Evolutionary conservation across 2,888 invertebrate genomes (phyloP), one percentile per base, ranked within the genome.

Genomic region (Synanthedon formicaeformis): DNA sequence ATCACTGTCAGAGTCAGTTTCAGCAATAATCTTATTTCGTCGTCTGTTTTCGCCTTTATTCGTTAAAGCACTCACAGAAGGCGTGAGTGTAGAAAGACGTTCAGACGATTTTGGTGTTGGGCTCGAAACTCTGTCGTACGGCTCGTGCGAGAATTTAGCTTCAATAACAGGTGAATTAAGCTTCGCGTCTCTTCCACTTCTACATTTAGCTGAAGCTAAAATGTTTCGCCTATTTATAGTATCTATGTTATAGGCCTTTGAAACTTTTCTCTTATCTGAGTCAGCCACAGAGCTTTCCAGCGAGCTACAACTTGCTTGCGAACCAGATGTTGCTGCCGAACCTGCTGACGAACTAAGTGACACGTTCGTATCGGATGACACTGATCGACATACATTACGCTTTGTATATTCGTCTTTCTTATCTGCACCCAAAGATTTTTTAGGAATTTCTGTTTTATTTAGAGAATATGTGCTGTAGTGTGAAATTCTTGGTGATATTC

Each of bases 161-260:
- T 93, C 92, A 65, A 93, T 90, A 59, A 93, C 88, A 50, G 93
- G 91, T 49, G 92, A 93, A 51, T 92, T 92, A 13, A 90, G 88
- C 64, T 92, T 93, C 54, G 91, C 86, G 73, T 94, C 93, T 62
- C 92, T 90, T 6, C 95, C 96, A 73, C 94, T 95, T 66, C 95
- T 91, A 71, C 94, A 94, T 78, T 94, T 93, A 1, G 96, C 95
- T 51, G 95, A 95, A 18, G 95, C 94, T 52, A 96, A 84, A 60
- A 96, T 95, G 73, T 95, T 96, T 77, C 95, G 93, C 52, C 96
- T 90, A 74, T 95, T 96, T 58, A 94, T 92, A 1, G 94, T 94
- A 75, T 95, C 95, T 48, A 94, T 92, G 66, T 93, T 94, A 62
- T 92, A 92, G 1, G 92, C 90, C 78, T 94, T 96, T 52, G 95